These are phyloP conservation scores for Calyptomena viridis DNA, from an alignment of 2,113 vertebrate species.

Conservation along the genomic window DNA sequence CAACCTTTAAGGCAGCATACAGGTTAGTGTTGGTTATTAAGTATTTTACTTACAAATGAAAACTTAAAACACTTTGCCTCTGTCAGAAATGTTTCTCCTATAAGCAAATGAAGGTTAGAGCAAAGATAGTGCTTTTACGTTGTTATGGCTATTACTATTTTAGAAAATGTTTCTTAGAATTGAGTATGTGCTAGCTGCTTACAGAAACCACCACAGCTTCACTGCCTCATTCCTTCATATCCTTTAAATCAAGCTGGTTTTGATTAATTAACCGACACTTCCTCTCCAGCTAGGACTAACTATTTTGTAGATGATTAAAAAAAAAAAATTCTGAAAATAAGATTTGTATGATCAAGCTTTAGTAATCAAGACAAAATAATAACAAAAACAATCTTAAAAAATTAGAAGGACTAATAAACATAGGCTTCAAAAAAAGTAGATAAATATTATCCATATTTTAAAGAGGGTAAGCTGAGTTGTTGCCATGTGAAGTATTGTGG, in stretches of 20 bases:
- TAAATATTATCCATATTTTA: neutral
- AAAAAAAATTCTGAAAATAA: neutral
- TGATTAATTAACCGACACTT: conserved; percentile 30
- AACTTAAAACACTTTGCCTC: neutral
- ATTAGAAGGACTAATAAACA: neutral
- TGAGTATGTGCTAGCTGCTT: neutral
- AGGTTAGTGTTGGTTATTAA: neutral
- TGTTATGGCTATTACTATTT: neutral
- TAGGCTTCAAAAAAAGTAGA: neutral
- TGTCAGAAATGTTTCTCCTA: neutral
- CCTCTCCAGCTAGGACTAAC: neutral
- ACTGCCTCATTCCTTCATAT: neutral
- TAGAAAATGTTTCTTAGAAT: neutral
- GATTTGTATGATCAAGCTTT: neutral
- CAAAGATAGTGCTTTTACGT: neutral
- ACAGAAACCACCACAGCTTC: neutral
- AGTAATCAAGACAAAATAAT: neutral
- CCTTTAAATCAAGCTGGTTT: neutral
- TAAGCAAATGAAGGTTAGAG: neutral
- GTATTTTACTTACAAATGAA: neutral
- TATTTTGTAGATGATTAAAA: neutral
- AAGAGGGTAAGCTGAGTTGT: neutral
- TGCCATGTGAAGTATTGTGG: neutral
- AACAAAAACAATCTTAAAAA: neutral
- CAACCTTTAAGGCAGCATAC: neutral